These are phyloP conservation scores for Ispidina picta DNA, from an alignment of 2,797 vertebrate species.

Conservation along the genomic window DNA sequence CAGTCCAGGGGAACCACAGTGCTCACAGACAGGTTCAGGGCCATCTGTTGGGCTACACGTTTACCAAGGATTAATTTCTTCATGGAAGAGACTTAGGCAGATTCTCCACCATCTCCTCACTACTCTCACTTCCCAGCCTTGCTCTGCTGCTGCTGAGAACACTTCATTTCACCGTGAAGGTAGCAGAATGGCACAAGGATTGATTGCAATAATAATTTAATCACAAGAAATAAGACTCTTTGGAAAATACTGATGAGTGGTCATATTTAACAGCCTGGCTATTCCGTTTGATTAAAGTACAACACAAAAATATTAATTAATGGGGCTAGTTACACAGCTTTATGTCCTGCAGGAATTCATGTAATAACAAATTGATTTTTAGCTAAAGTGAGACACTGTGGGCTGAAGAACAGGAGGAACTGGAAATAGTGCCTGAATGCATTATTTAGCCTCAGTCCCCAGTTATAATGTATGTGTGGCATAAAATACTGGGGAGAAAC, in stretches of 20 bases:
- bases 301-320: slow-evolving; percentile 58
- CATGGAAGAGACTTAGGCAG: not conserved
- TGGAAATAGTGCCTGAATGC: slow-evolving; percentile 10
- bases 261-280: slow-evolving; percentile 2
- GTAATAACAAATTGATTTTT: slow-evolving; percentile 69
- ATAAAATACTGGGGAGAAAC: slow-evolving; percentile 15
- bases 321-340: slow-evolving; percentile 41
- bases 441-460: slow-evolving; percentile 2
- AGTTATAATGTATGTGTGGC: slow-evolving; percentile 7
- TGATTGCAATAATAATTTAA: slow-evolving; percentile 22
- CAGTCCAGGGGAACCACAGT: not conserved
- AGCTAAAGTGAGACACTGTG: not conserved
- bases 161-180: not conserved
- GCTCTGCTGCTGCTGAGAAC: not conserved
- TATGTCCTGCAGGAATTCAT: slow-evolving; percentile 56
- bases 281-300: slow-evolving; percentile 60
- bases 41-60: not conserved
- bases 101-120: not conserved
- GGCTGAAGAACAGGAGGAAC: slow-evolving; percentile 2
- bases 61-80: not conserved
- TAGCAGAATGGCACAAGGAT: not conserved
- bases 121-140: not conserved
- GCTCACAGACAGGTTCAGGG: not conserved
- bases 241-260: slow-evolving; percentile 30
- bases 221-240: slow-evolving; percentile 22